Conservation (phyloP, 2,888 invertebrate genomes). For the Pseudococcus viburni region DNA sequence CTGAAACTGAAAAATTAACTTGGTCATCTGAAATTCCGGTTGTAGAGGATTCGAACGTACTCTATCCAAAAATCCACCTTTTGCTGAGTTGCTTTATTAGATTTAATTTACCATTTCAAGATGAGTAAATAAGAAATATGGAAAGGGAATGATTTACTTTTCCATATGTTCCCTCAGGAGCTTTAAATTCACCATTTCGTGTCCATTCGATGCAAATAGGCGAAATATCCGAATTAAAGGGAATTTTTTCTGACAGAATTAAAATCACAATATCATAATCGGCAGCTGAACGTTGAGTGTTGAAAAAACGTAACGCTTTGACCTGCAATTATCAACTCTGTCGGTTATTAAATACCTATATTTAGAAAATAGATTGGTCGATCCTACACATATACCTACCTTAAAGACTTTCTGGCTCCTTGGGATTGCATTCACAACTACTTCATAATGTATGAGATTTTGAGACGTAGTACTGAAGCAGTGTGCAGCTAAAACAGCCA, state of each 20-base stretch:
- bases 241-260: not conserved
- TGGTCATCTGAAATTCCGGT: too few species aligned
- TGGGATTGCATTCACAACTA: not conserved
- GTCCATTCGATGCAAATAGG: not conserved
- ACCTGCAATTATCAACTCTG: not conserved
- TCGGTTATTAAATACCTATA: not conserved
- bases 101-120: too few species aligned
- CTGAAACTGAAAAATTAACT: too few species aligned
- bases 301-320: not conserved
- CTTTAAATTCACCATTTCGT: not conserved
- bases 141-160: not conserved
- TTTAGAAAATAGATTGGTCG: too few species aligned
- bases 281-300: not conserved
- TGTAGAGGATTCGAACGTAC: too few species aligned
- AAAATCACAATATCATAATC: not conserved
- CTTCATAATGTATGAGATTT: not conserved
- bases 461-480: not conserved
- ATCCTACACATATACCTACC: not conserved
- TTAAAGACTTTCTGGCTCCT: not conserved
- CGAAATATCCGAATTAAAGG: not conserved
- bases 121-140: not conserved
- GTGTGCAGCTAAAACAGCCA: not conserved
- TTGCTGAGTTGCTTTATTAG: too few species aligned
- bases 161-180: not conserved
- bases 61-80: too few species aligned